Percentiles rank a stretch among this genome's conserved stretches.
These are phyloP conservation scores for Otocyon megalotis DNA, from an alignment of 2,113 vertebrate species.

Conservation along the genomic window DNA sequence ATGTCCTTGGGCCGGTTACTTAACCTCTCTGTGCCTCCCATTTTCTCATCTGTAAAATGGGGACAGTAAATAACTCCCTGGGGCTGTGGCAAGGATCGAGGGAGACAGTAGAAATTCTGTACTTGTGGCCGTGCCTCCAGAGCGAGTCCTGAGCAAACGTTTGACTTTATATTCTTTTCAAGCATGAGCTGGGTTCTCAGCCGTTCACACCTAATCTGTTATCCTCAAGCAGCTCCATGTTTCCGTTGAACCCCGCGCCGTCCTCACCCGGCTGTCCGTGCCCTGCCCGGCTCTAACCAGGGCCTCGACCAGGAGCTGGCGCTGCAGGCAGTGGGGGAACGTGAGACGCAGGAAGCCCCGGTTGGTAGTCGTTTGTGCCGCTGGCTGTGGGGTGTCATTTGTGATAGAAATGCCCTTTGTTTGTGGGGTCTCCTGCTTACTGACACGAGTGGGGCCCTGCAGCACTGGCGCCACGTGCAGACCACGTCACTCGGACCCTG, in stretches of 20 bases:
- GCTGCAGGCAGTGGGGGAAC: accelerated
- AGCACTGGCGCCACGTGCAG: accelerated
- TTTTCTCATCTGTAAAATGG: not conserved
- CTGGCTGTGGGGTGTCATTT: not conserved
- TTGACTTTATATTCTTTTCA: accelerated
- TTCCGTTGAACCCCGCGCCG: not conserved
- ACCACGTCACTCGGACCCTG: accelerated
- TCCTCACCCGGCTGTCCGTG: not conserved
- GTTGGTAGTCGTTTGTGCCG: not conserved
- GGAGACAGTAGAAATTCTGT: not conserved
- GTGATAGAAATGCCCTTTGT: not conserved
- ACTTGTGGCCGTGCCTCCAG: accelerated
- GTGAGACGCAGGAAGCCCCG: not conserved
- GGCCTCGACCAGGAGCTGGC: not conserved
- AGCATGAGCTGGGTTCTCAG: not conserved
- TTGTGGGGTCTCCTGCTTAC: not conserved
- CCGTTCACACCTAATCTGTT: not conserved
- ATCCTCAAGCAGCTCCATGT: not conserved
- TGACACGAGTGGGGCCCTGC: accelerated
- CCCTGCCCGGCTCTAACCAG: not conserved
- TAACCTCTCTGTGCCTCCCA: not conserved
- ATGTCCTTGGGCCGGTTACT: not conserved
- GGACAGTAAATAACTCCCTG: not conserved
- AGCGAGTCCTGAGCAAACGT: not conserved
- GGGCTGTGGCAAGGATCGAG: not conserved